Conservation (phyloP, 1,140 invertebrate genomes). For the Orchestia grillus region DNA sequence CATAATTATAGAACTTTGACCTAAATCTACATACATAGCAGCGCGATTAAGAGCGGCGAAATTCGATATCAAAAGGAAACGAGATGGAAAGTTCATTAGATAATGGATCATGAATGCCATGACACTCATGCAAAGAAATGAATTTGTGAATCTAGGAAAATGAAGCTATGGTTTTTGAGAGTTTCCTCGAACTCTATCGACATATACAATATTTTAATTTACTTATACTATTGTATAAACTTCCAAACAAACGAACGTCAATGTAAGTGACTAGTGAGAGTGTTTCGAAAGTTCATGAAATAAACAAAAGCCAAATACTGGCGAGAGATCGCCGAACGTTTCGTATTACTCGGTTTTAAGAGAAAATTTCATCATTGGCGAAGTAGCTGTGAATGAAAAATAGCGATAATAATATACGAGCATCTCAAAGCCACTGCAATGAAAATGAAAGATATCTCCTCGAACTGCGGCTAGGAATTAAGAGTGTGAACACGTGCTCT, state of each 20-base stretch:
- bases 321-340: background rate
- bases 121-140: background rate
- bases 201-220: background rate
- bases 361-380: background rate
- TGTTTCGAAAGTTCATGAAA: background rate
- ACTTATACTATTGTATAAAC: background rate
- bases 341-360: background rate
- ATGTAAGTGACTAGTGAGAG: background rate
- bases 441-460: background rate
- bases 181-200: background rate
- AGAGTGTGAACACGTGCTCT: no score
- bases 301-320: background rate
- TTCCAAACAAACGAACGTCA: background rate
- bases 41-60: background rate
- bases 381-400: background rate
- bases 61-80: background rate
- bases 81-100: background rate
- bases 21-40: background rate
- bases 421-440: background rate
- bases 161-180: background rate
- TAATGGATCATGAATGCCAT: background rate
- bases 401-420: background rate
- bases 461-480: background rate
- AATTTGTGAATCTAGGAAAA: background rate
- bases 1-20: background rate